Percentiles rank a stretch among this genome's conserved stretches.
These are phyloP conservation scores for Caranx melampygus DNA, from an alignment of 2,113 vertebrate species.

Conservation along the genomic window DNA sequence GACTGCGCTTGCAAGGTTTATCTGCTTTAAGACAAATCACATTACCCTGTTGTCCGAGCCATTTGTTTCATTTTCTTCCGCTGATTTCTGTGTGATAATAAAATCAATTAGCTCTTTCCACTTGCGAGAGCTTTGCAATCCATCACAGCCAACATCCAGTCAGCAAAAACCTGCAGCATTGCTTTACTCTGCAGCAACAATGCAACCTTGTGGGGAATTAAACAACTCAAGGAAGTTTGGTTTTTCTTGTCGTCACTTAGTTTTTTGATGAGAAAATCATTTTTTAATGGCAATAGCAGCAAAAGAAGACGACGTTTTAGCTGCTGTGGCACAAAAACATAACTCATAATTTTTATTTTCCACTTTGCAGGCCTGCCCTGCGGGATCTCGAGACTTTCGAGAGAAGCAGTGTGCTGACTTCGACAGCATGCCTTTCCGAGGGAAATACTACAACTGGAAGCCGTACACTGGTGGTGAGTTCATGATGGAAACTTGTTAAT, in stretches of 20 bases:
- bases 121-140: constrained; percentile 3
- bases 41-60: neutral
- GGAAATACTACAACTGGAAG: constrained; percentile 99
- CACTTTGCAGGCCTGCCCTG: constrained; percentile 87
- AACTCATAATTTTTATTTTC: neutral
- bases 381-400: constrained; percentile 93
- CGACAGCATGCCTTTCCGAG: constrained; percentile 96
- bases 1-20: neutral
- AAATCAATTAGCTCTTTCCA: constrained; percentile 8
- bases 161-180: neutral
- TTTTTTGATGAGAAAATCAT: neutral
- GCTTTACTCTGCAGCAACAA: neutral
- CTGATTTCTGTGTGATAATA: constrained; percentile 9
- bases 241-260: neutral
- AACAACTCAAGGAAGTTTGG: neutral
- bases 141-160: constrained; percentile 3
- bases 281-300: neutral
- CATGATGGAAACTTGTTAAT: neutral
- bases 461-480: constrained; percentile 96
- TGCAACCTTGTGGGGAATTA: neutral
- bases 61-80: neutral
- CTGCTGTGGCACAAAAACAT: too few species aligned
- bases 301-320: constrained; percentile 1
- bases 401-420: constrained; percentile 99
- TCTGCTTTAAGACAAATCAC: neutral